Evolutionary conservation across 2,113 vertebrate species (phyloP).

Genomic region (Anthoscopus minutus): DNA sequence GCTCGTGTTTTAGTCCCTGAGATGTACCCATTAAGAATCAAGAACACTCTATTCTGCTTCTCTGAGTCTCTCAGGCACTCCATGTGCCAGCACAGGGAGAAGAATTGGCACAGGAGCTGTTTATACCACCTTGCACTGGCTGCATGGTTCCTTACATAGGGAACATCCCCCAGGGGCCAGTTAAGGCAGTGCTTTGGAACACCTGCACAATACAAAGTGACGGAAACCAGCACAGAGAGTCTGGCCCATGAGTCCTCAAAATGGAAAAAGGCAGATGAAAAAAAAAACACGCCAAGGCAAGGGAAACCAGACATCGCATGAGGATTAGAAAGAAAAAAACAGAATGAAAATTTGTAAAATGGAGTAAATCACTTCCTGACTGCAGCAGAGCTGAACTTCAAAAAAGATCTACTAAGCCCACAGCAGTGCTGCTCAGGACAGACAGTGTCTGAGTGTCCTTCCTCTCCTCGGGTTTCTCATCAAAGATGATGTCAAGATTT

Average conservation of each 20-base stretch:
- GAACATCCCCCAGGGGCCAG: not conserved
- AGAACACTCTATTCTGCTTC: not conserved
- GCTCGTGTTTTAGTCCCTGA: not conserved
- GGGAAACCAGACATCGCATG: not conserved
- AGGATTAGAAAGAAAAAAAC: slow-evolving; percentile 38
- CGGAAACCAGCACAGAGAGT: not conserved
- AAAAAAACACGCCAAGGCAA: not conserved
- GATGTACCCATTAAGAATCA: not conserved
- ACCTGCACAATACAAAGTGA: slow-evolving; percentile 43
- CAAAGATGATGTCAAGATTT: not conserved
- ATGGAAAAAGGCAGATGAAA: slow-evolving; percentile 38
- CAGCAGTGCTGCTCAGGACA: not conserved
- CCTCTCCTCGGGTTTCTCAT: not conserved
- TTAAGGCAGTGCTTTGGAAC: slow-evolving; percentile 2
- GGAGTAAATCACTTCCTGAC: slow-evolving; percentile 38
- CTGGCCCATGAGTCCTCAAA: not conserved
- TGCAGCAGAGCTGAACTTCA: slow-evolving; percentile 8
- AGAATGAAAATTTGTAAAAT: slow-evolving; percentile 17
- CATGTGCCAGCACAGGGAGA: not conserved
- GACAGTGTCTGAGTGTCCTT: not conserved
- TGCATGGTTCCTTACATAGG: not conserved
- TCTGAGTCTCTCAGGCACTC: not conserved
- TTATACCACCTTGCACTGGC: not conserved
- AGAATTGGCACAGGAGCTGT: not conserved
- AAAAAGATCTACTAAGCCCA: not conserved